These are phyloP conservation scores for Buphagus erythrorhynchus DNA, from an alignment of 2,797 vertebrate genomes.

Conservation along the genomic window DNA sequence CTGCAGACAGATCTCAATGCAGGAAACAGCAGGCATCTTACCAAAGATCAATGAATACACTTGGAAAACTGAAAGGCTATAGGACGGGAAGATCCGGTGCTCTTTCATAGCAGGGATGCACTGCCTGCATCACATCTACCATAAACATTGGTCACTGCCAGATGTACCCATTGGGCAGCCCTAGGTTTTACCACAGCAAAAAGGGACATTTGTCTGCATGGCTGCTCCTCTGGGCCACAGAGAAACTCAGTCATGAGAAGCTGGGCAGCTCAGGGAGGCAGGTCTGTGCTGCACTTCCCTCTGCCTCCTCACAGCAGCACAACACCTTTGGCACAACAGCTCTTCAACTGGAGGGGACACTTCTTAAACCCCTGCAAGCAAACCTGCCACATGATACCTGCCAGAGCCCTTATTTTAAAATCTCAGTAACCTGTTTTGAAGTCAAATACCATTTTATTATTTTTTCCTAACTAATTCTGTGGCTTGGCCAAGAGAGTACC, in stretches of 20 bases:
- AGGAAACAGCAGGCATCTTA: background rate
- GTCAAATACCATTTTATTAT: background rate
- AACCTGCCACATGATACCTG: background rate
- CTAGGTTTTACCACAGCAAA: background rate
- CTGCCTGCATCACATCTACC: background rate
- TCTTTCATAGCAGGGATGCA: background rate
- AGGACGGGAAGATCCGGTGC: background rate
- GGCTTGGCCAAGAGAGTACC: background rate
- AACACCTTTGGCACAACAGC: background rate
- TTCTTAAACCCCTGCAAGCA: background rate
- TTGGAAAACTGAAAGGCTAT: background rate
- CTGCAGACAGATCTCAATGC: background rate
- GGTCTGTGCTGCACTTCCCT: background rate
- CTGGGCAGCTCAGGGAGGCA: background rate
- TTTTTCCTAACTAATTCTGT: background rate
- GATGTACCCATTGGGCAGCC: background rate
- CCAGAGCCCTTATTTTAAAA: background rate
- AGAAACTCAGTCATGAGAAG: background rate
- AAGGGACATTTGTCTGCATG: background rate
- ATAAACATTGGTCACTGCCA: too few species aligned
- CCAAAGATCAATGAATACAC: background rate
- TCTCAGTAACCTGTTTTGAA: background rate
- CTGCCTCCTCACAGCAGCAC: background rate
- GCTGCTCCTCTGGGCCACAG: background rate
- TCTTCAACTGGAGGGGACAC: background rate